Percentiles rank a stretch among this genome's conserved stretches.
Conservation (phyloP, 2,888 invertebrate species). For the Eumerus sabulonum region DNA sequence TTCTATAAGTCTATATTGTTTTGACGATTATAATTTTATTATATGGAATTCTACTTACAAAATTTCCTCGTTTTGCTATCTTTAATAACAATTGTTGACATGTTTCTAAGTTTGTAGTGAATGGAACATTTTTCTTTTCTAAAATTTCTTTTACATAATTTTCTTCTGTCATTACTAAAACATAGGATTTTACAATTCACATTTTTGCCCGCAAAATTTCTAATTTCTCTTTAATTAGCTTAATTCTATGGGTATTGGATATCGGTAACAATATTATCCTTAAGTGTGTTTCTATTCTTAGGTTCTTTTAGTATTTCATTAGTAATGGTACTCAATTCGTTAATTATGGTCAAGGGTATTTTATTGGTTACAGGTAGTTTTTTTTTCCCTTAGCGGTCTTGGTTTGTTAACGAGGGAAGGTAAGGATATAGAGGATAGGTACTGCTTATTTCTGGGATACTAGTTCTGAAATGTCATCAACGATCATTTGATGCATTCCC, state of each 20-base stretch:
- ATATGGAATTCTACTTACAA: constrained; percentile 3
- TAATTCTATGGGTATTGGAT: neutral
- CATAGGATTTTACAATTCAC: neutral
- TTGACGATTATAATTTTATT: neutral
- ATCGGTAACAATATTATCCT: neutral
- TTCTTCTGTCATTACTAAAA: neutral
- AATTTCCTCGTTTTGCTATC: neutral
- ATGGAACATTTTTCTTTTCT: neutral
- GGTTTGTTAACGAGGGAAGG: neutral
- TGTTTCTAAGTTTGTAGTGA: neutral
- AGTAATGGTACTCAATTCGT: neutral
- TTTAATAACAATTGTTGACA: constrained; percentile 1
- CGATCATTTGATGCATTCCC: neutral
- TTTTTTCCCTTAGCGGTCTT: neutral
- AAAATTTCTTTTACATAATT: neutral
- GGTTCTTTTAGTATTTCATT: neutral
- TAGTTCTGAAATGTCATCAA: neutral
- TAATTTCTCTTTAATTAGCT: constrained; percentile 6
- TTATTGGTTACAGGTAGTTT: neutral
- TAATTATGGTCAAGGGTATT: neutral
- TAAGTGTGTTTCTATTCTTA: neutral
- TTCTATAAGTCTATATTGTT: neutral
- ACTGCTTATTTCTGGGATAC: neutral
- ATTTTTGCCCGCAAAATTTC: neutral
- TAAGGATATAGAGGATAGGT: neutral